phyloP scores from a whole-genome alignment of 2,113 vertebrate genomes.

The Perccottus glenii region DNA sequence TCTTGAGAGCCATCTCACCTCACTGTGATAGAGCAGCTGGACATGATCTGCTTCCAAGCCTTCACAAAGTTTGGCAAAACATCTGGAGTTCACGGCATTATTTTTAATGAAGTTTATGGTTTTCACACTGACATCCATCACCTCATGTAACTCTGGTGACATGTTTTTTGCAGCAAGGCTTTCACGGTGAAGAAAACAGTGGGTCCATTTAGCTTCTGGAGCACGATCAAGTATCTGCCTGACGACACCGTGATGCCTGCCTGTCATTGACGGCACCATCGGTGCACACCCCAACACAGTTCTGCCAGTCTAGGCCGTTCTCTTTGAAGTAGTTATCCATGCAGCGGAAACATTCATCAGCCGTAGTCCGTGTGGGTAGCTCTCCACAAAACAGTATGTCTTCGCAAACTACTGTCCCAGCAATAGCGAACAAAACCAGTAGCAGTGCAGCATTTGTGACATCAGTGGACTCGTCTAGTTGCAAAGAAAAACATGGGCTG shows the following conservation, averaged over 20 bases:
- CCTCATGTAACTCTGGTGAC: slow-evolving; percentile 10
- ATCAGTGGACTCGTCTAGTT: not conserved
- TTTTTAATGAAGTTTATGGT: slow-evolving; percentile 19
- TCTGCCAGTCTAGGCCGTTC: slow-evolving; percentile 5
- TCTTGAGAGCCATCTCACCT: slow-evolving; percentile 28
- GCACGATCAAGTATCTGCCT: slow-evolving; percentile 6
- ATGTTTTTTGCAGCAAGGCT: slow-evolving; percentile 16
- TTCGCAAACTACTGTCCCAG: slow-evolving; percentile 5
- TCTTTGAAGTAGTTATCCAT: not conserved
- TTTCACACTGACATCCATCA: slow-evolving; percentile 15
- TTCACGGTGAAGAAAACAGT: slow-evolving; percentile 6
- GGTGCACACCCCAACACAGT: slow-evolving; percentile 8
- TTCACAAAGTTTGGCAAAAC: slow-evolving; percentile 18
- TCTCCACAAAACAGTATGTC: not conserved
- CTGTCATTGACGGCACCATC: slow-evolving; percentile 4
- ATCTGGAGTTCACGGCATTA: slow-evolving; percentile 8
- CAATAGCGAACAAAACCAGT: not conserved
- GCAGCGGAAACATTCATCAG: not conserved
- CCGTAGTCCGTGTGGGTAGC: not conserved
- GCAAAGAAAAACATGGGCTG: not conserved
- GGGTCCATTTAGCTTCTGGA: slow-evolving; percentile 19
- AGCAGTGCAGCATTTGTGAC: not conserved
- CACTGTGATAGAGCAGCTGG: slow-evolving; percentile 23
- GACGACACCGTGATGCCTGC: slow-evolving; percentile 7
- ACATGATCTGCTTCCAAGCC: slow-evolving; percentile 16